A percentile compares a stretch with the other conserved stretches of the same genome.
phyloP scores from a whole-genome alignment of 30 jellyfish, hydroid and myxozoan genomes.

The Aurelia coerulea region DNA sequence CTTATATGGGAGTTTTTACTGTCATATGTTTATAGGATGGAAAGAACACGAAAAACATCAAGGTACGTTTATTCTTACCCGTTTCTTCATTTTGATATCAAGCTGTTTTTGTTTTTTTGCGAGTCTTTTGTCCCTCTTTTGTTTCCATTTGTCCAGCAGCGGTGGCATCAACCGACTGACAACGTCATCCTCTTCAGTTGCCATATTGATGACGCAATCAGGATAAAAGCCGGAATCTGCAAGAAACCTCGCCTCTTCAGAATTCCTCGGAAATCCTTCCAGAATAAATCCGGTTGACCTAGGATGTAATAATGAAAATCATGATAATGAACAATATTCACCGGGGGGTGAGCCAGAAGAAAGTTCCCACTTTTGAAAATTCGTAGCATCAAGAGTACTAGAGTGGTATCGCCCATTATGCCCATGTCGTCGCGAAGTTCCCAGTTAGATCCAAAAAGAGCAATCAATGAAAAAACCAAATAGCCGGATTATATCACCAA shows the following conservation, averaged over 20 bases:
- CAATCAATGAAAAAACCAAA: no score
- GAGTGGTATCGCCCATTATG: no score
- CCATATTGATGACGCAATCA: conserved; percentile 82
- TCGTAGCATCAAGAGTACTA: no score
- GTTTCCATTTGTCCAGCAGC: conserved; percentile 79
- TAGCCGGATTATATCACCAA: no score
- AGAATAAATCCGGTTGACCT: conserved; percentile 93
- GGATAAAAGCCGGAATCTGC: conserved; percentile 87
- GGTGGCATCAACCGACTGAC: conserved; percentile 86
- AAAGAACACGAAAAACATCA: background rate
- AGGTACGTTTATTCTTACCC: conserved; percentile 29
- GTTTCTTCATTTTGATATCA: conserved; percentile 55
- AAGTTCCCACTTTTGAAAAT: no score
- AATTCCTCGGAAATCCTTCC: conserved; percentile 96
- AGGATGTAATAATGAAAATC: background rate
- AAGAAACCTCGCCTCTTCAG: conserved; percentile 88
- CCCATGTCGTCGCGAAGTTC: no score
- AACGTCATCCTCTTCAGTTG: conserved; percentile 79
- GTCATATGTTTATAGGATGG: no score
- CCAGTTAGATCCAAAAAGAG: no score
- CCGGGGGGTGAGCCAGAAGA: no score
- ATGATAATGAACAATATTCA: no score
- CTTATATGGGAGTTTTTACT: no score
- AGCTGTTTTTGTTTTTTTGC: conserved; percentile 69
- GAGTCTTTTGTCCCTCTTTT: conserved; percentile 57